A percentile compares a stretch with the other conserved stretches of the same genome.
phyloP scores from a whole-genome alignment of 1,140 invertebrate species.

The Drosophila varians region DNA sequence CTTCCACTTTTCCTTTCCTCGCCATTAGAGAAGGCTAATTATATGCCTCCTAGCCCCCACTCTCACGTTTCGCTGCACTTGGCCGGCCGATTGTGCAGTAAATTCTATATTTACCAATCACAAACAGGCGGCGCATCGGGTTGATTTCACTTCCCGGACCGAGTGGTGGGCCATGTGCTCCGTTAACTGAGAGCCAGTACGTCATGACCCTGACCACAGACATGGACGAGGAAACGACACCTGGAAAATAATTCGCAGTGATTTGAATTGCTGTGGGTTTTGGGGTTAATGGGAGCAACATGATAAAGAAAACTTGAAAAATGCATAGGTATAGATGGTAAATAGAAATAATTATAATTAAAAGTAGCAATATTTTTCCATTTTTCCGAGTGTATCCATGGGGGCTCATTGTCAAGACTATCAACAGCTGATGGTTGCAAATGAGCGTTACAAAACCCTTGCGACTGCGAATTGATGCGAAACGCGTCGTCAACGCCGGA shows the following conservation, averaged over 20 bases:
- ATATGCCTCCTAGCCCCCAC: not conserved
- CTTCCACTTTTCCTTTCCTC: not conserved
- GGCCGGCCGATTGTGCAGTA: constrained; percentile 10
- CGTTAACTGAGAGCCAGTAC: constrained; percentile 3
- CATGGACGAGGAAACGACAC: constrained; percentile 50
- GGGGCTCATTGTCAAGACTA: constrained; percentile 20
- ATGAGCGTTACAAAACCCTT: constrained; percentile 23
- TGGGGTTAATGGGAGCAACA: no score
- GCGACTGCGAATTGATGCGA: constrained; percentile 48
- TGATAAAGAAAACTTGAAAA: no score
- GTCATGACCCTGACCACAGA: constrained; percentile 74
- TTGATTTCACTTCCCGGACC: not conserved
- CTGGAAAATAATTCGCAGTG: constrained; percentile 21
- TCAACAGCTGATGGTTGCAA: constrained; percentile 28
- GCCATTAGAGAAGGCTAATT: not conserved
- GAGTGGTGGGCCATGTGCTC: constrained; percentile 56
- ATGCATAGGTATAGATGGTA: not conserved
- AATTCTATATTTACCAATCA: constrained; percentile 9
- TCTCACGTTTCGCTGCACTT: constrained; percentile 71
- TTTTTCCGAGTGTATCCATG: not conserved
- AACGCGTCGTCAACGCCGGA: constrained; percentile 29
- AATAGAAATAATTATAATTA: not conserved
- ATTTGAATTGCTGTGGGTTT: no score
- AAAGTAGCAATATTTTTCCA: no score
- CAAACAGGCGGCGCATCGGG: not conserved